Conservation (phyloP, 2,888 invertebrate species). For the Metacarcinus magister region DNA sequence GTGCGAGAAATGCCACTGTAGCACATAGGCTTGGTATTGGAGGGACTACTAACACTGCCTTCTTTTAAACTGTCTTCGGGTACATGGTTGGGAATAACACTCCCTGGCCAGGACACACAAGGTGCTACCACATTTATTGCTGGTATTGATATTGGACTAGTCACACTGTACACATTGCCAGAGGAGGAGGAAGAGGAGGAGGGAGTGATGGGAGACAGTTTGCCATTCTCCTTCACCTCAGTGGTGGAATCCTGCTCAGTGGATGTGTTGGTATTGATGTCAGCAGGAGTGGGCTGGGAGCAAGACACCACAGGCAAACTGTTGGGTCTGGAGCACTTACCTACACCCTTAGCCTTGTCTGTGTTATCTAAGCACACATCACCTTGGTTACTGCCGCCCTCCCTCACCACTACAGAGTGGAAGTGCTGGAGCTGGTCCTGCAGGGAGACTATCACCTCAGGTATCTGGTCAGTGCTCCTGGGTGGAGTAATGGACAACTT, state of each 20-base stretch:
- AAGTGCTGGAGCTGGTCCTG: constrained; percentile 74
- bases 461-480: constrained; percentile 75
- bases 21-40: not conserved
- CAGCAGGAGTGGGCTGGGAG: not conserved
- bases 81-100: not conserved
- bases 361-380: constrained; percentile 6
- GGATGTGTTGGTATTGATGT: not conserved
- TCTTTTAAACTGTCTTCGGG: constrained; percentile 13
- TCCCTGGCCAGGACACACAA: constrained; percentile 49
- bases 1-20: constrained; percentile 3
- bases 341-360: not conserved
- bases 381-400: not conserved
- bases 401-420: constrained; percentile 43
- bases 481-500: constrained; percentile 72
- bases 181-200: not conserved
- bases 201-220: not conserved
- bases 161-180: not conserved
- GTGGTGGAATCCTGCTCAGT: not conserved
- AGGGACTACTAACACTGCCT: not conserved
- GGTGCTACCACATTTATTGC: constrained; percentile 39
- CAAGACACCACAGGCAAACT: constrained; percentile 53
- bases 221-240: not conserved
- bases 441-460: constrained; percentile 62
- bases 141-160: constrained; percentile 15
- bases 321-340: constrained; percentile 61